Conservation (phyloP, 2,888 invertebrate species). For the Bimastos eiseni region DNA sequence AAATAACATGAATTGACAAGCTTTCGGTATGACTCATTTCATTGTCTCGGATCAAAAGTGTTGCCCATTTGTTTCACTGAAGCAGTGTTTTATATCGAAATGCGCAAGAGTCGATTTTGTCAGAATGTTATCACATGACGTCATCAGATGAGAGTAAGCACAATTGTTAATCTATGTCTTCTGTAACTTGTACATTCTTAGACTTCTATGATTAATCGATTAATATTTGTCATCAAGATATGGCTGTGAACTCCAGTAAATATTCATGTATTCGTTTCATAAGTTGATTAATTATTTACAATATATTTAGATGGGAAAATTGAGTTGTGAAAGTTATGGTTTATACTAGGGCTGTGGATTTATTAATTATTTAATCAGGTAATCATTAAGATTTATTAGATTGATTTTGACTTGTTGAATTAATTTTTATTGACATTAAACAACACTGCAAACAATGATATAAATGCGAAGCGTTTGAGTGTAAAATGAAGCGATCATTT, state of each 20-base stretch:
- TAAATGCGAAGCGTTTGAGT: too few relatives aligned
- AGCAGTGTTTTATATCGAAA: not conserved
- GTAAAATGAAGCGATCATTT: too few relatives aligned
- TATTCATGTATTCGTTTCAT: not conserved
- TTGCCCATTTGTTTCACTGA: not conserved
- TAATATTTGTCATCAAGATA: conserved; percentile 18
- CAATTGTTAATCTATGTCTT: not conserved
- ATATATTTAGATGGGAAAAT: too few relatives aligned
- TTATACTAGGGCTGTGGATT: too few relatives aligned
- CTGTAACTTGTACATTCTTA: conserved; percentile 6
- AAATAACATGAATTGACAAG: not conserved
- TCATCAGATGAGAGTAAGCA: not conserved
- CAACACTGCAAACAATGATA: too few relatives aligned
- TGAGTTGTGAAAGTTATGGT: not conserved
- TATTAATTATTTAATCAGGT: too few relatives aligned
- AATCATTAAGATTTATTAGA: too few relatives aligned
- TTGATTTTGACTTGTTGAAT: too few relatives aligned
- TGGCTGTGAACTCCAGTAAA: conserved; percentile 25
- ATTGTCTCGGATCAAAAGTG: not conserved
- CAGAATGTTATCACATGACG: not conserved
- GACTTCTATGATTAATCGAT: not conserved
- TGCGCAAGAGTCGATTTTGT: not conserved
- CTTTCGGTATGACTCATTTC: not conserved
- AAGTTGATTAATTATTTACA: not conserved
- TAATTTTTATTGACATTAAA: too few relatives aligned